Percentiles rank a stretch among this genome's conserved stretches.
phyloP scores from a whole-genome alignment of 2,888 invertebrate genomes.

The Elaeidobius kamerunicus region DNA sequence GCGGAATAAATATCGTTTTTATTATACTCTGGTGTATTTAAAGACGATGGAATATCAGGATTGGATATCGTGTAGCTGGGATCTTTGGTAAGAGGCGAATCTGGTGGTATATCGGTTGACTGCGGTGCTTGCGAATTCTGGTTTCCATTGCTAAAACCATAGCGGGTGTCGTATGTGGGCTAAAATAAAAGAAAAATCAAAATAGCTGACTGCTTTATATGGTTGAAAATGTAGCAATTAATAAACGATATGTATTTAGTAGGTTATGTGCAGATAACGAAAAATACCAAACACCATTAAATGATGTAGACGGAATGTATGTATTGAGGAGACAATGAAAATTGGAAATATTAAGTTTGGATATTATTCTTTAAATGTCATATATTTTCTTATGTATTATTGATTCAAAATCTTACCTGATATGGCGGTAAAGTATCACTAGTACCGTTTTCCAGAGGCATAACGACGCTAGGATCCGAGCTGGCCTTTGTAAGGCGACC shows the following conservation, averaged over 20 bases:
- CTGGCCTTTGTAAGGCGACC: conserved; percentile 70
- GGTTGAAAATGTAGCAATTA: no score
- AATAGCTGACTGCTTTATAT: no score
- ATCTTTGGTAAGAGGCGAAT: conserved; percentile 42
- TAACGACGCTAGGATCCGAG: conserved; percentile 93
- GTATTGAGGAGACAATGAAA: no score
- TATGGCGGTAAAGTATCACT: conserved; percentile 79
- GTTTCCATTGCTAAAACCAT: conserved; percentile 45
- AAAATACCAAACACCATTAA: no score
- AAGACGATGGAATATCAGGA: conserved; percentile 42
- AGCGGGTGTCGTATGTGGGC: conserved; percentile 48
- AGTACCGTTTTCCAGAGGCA: conserved; percentile 76
- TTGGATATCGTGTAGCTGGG: conserved; percentile 43
- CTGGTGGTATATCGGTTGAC: conserved; percentile 38
- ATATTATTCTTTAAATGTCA: conserved; percentile 34
- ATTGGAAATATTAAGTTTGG: no score
- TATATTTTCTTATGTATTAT: conserved; percentile 1
- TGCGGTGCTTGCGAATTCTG: conserved; percentile 32
- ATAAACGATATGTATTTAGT: no score
- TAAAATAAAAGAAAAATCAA: conserved; percentile 32
- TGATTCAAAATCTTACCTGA: conserved; percentile 57
- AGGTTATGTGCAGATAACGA: no score
- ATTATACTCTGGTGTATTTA: conserved; percentile 38
- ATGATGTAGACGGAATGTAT: no score
- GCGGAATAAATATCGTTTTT: conserved; percentile 35